Evolutionary conservation across 2,888 invertebrate genomes (phyloP), one percentile per base, ranked within the genome.

Genomic region (Drosophila robusta): DNA sequence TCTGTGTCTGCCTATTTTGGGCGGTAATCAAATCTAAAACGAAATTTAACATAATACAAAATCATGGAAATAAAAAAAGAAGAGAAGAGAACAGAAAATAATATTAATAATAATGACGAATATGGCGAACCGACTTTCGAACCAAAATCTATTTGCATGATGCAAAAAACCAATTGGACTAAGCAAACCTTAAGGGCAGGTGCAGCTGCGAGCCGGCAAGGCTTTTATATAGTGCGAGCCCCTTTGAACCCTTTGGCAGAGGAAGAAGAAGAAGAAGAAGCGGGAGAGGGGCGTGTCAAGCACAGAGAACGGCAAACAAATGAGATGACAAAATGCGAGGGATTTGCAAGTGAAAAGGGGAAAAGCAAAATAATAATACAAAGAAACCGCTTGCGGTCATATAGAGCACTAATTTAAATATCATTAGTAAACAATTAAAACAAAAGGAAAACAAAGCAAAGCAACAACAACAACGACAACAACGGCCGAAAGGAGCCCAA

Each of bases 401-500:
- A 62, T 72, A 85, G 82, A 85, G 83, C 70, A 78, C 89, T 89
- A 89, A 89, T 89, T 89, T 87, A 83, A 85, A 86, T 87, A 81
- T 87, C 89, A 87, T 86, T 89, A 87, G 86, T 74, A 61, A 80
- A 74, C 71, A 84, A 82, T 86, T 85, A 85, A 89, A 80, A 87
- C 76, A 87, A 85, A 74, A 65, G 74, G 46, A 44, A 47, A 51
- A 18, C 39, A 22, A 46, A 46, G n/a, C 29, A 14, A 56, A 38
- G 9, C 29, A 9, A 29, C 9, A 29, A 44, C 18, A 45, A n/a
- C 41, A 46, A 44, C 54, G 55, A 60, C 52, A 55, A 8, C 16
- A 51, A 16, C 32, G 12, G 45, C 26, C n/a, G 34, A 63, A 54
- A 58, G 39, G 62, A 16, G 44, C 11, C 42, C 32, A 36, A 29